Evolutionary conservation across 1,140 invertebrate genomes (phyloP), one percentile per base, ranked within the genome.

Genomic region (Helicoverpa armigera): DNA sequence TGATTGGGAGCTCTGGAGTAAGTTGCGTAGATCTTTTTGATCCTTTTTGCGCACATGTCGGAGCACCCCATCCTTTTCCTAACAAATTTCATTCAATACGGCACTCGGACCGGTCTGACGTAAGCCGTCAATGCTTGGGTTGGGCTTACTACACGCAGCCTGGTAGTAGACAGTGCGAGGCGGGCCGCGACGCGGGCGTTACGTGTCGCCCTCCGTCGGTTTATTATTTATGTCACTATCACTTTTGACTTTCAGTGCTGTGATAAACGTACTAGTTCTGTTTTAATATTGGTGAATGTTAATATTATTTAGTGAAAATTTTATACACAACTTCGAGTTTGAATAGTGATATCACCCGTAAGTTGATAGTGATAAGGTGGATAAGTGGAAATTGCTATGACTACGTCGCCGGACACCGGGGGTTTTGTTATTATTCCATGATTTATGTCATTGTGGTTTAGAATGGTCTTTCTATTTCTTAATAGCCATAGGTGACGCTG

Each of bases 371-470:
- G 89, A 91, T 92, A 92, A 90, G 85, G 87, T 79, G 79, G 82
- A 89, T 92, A 89, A 90, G 91, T 94, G 92, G 88, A 92, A 92
- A 90, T 90, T 89, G 88, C 84, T 89, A 87, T 86, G 88, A 90
- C 89, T 90, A 77, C 84, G 85, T 88, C 83, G 85, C 87, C 84
- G 85, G 83, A 83, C 82, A 83, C 76, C 80, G 75, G 76, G 84
- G 76, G 81, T 83, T 86, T 86, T 85, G 77, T 88, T 86, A 78
- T 86, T 81, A 72, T 67, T 60, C 43, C 51, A 43, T 79, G 63
- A 79, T 58, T 70, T 70, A 69, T 79, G 13, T n/a, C 53, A 58
- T 79, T 79, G 23, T 79, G n/a, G 18, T 58, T 54, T 50, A 70
- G 61, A 54, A 35, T 3, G 14, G 61, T 43, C 48, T 51, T 67